These are phyloP conservation scores for Merodon equestris DNA, from an alignment of 2,888 invertebrate species.

Conservation along the genomic window DNA sequence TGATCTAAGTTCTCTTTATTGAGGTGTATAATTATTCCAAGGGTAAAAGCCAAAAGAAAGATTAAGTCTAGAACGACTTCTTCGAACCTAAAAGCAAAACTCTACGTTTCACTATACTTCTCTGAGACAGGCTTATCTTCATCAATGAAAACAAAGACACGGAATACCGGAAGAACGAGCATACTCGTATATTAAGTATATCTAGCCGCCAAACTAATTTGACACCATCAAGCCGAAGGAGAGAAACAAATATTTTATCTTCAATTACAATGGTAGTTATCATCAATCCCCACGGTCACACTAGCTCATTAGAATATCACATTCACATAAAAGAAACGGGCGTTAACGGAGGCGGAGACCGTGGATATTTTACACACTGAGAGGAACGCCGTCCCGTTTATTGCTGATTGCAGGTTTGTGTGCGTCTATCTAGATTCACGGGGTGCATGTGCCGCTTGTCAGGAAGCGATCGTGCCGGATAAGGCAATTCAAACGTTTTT, in stretches of 20 bases:
- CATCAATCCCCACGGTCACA: constrained; percentile 34
- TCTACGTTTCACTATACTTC: too few species aligned
- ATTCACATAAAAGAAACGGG: constrained; percentile 46
- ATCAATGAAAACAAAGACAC: too few species aligned
- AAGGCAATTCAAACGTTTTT: constrained; percentile 24
- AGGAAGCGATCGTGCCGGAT: constrained; percentile 51
- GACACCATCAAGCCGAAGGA: constrained; percentile 19
- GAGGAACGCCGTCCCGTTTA: constrained; percentile 8
- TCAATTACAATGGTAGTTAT: constrained; percentile 25
- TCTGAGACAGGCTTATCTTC: too few species aligned
- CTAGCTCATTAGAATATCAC: constrained; percentile 59
- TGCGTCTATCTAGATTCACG: constrained; percentile 12
- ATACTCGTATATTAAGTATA: too few species aligned
- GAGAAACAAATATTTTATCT: constrained; percentile 42
- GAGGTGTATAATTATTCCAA: too few species aligned
- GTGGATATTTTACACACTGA: constrained; percentile 40
- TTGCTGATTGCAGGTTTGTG: constrained; percentile 37
- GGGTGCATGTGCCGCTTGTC: constrained; percentile 30
- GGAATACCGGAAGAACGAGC: too few species aligned
- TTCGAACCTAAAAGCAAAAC: too few species aligned
- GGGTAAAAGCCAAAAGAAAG: too few species aligned
- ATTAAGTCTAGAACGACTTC: too few species aligned
- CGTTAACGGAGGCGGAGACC: constrained; percentile 58
- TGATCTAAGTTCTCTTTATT: too few species aligned
- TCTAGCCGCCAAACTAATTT: constrained; percentile 14